Conservation (phyloP, 1,140 invertebrate species). For the Thaumatotibia leucotreta region DNA sequence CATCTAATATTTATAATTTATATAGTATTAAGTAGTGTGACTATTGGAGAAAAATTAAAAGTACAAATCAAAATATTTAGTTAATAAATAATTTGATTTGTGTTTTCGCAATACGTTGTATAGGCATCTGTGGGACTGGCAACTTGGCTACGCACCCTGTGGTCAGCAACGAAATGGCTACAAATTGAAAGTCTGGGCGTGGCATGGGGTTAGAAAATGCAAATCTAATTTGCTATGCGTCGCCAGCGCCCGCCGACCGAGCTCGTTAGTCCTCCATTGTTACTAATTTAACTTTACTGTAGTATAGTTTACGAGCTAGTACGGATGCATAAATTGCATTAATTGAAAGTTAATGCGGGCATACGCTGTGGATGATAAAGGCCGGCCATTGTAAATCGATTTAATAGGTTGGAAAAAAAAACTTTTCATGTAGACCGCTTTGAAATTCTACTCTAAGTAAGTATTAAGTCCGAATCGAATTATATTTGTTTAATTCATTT, state of each 20-base stretch:
- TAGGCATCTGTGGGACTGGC: too few species aligned
- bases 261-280: conserved; percentile 61
- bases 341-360: conserved; percentile 71
- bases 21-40: too few species aligned
- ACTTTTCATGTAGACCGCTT: too few species aligned
- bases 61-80: too few species aligned
- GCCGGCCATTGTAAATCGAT: not conserved
- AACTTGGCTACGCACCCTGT: too few species aligned
- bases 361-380: conserved; percentile 5
- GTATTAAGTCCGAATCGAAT: too few species aligned
- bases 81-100: too few species aligned
- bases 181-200: conserved; percentile 27
- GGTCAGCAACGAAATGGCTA: conserved; percentile 44
- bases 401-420: not conserved
- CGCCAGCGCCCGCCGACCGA: conserved; percentile 43
- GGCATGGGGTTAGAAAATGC: conserved; percentile 58
- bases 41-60: too few species aligned
- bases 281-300: conserved; percentile 61
- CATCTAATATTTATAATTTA: too few species aligned
- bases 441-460: too few species aligned
- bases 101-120: too few species aligned
- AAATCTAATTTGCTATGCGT: conserved; percentile 62
- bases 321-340: conserved; percentile 55
- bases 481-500: too few species aligned
- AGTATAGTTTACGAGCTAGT: conserved; percentile 48